phyloP scores from a whole-genome alignment of 2,797 vertebrate genomes.

The Fistularia commersonii region DNA sequence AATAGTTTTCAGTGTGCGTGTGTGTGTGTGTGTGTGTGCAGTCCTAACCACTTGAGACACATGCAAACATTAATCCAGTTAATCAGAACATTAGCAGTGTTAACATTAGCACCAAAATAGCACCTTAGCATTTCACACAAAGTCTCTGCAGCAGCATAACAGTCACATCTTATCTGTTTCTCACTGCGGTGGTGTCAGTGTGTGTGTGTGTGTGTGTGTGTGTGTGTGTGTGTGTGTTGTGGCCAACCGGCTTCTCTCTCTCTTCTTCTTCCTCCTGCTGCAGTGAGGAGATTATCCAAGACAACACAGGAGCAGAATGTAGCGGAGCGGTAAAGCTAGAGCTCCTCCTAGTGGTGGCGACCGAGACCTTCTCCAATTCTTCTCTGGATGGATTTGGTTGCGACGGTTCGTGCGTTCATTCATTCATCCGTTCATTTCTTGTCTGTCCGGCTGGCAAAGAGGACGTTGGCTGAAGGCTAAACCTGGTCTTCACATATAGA shows the following conservation, averaged over 20 bases:
- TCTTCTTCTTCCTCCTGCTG: slow-evolving; percentile 14
- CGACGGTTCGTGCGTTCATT: no score
- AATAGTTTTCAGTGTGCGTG: no score
- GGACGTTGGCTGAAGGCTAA: no score
- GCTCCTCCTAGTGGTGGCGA: slow-evolving; percentile 34
- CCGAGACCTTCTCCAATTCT: accelerated
- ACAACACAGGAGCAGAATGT: slow-evolving; percentile 12
- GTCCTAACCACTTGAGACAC: no score
- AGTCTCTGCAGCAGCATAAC: neutral
- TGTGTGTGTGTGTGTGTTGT: neutral
- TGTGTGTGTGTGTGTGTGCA: no score
- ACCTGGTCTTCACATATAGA: no score
- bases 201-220: no score
- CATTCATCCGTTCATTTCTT: no score
- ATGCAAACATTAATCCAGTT: no score
- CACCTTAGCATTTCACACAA: neutral
- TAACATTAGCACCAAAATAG: neutral
- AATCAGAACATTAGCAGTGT: no score
- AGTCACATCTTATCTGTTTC: neutral
- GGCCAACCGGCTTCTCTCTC: neutral
- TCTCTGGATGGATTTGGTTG: no score
- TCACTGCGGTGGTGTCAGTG: neutral
- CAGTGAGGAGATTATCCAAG: slow-evolving; percentile 39
- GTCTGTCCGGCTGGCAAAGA: no score
- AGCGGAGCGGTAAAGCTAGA: slow-evolving; percentile 39